Percentiles rank a stretch among this genome's conserved stretches.
These are phyloP conservation scores for Eutolmus rufibarbis DNA, from an alignment of 2,888 invertebrate species.

Conservation along the genomic window DNA sequence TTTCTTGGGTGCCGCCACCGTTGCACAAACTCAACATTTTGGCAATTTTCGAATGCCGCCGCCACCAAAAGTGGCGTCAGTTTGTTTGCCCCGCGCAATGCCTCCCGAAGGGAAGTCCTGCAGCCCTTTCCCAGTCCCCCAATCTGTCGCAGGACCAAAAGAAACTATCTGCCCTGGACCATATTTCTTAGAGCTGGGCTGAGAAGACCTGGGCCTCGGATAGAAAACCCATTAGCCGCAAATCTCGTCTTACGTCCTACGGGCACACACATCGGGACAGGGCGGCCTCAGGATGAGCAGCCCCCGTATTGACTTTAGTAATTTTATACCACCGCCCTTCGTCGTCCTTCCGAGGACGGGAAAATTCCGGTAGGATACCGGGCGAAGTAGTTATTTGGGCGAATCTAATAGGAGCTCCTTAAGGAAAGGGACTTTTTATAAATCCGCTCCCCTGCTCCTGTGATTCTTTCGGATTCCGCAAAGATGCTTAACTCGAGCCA, in stretches of 20 bases:
- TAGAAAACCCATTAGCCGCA: slow-evolving; percentile 38
- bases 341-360: background rate
- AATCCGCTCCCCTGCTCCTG: background rate
- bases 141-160: background rate
- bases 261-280: background rate
- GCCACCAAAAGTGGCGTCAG: slow-evolving; percentile 31
- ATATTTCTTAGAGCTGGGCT: background rate
- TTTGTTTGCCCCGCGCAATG: background rate
- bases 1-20: background rate
- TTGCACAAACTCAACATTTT: slow-evolving; percentile 1
- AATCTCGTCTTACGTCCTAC: slow-evolving; percentile 36
- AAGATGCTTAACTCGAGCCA: slow-evolving; percentile 30
- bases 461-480: slow-evolving; percentile 22
- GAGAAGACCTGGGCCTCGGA: background rate
- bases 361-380: slow-evolving; percentile 19
- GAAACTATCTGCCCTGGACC: slow-evolving; percentile 25
- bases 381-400: slow-evolving; percentile 27
- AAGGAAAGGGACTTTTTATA: slow-evolving; percentile 14
- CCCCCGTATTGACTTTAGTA: slow-evolving; percentile 34
- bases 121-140: background rate
- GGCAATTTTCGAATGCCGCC: slow-evolving; percentile 7
- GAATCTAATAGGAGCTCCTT: slow-evolving; percentile 33
- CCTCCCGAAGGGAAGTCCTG: background rate
- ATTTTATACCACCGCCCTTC: slow-evolving; percentile 19
- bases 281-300: background rate